Base-by-base conservation (phyloP, 1,140 invertebrate genomes). In the Andrena cerasifolii region DNA sequence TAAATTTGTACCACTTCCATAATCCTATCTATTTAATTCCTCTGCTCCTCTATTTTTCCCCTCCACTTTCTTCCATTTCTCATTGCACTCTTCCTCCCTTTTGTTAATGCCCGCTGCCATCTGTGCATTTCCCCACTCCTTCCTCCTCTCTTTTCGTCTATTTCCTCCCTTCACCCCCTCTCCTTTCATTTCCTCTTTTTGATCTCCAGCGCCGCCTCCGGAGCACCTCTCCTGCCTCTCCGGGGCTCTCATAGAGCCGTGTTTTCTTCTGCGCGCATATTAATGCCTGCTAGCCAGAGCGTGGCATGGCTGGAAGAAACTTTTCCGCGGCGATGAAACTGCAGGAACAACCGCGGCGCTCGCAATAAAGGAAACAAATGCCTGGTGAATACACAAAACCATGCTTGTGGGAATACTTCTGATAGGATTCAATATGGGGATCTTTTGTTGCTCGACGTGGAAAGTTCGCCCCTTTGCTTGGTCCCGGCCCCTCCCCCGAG, bases 311-410 rank as follows among this genome's bases (percentile, higher is more conserved):
- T 3, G n/a, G 18, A 33, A 71, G 54, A 71, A 71, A 71, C 24
- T 71, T 71, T 47, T 31, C 36, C 67, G 3, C n/a, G 36, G 16
- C 33, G 24, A 43, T 28, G 31, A 45, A 33, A 40, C 31, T 45
- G 65, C 24, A 49, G 49, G 26, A 70, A 70, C 67, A 70, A 56
- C 40, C 36, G 67, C 0, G 36, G 4, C 21, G 18, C 36, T 28
- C 26, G 53, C 36, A 59, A 71, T 71, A 71, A 71, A 71, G 36
- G 67, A 59, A 54, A 71, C 67, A 47, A 71, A 71, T 21, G 24
- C 5, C 12, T 40, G 8, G 28, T 6, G 12, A 16, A 31, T 28
- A 54, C 36, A 33, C 16, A 43, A 16, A 33, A 71, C 3, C n/a
- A 10, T 5, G 24, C 51, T 16, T 31, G 31, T 8, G 24, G 53